These are phyloP conservation scores for Brachionus rotundiformis DNA, from an alignment of 1,140 invertebrate species.

Conservation along the genomic window DNA sequence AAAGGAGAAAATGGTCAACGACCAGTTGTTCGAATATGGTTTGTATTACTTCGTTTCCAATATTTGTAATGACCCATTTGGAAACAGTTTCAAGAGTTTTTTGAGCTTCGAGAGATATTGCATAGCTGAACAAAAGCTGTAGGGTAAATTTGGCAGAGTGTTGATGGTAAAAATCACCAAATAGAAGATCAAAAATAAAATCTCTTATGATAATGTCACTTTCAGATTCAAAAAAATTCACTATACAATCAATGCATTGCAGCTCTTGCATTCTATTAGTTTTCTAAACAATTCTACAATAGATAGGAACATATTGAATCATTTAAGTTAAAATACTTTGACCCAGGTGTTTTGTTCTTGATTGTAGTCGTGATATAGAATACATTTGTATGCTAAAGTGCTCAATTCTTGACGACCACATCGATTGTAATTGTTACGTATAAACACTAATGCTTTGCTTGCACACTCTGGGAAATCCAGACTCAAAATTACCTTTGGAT, in stretches of 20 bases:
- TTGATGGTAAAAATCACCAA: slow-evolving; percentile 47
- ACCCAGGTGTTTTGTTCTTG: slow-evolving; percentile 43
- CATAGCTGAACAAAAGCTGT: slow-evolving; percentile 37
- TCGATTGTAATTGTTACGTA: not conserved
- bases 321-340: not conserved
- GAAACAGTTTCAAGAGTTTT: slow-evolving; percentile 19
- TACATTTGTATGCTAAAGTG: slow-evolving; percentile 10
- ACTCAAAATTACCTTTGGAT: slow-evolving; percentile 24
- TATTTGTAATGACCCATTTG: slow-evolving; percentile 46
- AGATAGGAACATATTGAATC: not conserved
- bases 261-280: slow-evolving; percentile 49
- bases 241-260: slow-evolving; percentile 45
- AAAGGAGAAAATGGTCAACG: slow-evolving; percentile 25
- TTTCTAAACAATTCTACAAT: slow-evolving; percentile 20
- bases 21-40: slow-evolving; percentile 48
- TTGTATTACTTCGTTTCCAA: slow-evolving; percentile 43
- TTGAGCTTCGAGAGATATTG: slow-evolving; percentile 17
- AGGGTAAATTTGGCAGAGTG: slow-evolving; percentile 10
- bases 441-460: slow-evolving; percentile 13
- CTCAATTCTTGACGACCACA: not conserved
- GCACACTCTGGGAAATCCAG: slow-evolving; percentile 40
- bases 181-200: slow-evolving; percentile 44
- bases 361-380: slow-evolving; percentile 33
- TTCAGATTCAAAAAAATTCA: slow-evolving; percentile 33
- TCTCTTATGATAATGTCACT: not conserved